Base-by-base conservation (phyloP, 2,888 invertebrate species). In the Leptarthrus brevirostris region DNA sequence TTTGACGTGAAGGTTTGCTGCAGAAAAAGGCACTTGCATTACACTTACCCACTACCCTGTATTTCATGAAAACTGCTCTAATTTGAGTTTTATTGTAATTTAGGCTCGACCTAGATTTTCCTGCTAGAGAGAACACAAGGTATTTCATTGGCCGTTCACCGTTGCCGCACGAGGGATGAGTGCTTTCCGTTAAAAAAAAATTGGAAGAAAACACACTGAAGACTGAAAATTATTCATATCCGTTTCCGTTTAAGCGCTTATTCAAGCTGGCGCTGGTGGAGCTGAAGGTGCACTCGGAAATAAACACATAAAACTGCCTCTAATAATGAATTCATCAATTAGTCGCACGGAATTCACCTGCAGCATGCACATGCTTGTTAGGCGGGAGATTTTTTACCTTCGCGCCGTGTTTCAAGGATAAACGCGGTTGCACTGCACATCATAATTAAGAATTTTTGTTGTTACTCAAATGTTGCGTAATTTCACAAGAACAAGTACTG, bases 311-410 rank as follows among this genome's bases (percentile, higher is more conserved):
- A 66, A 69, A 73, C 74, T 70, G 69, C 64, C 73, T 74, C 72
- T 73, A 66, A 73, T 78, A 77, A 77, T 77, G 73, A 77, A 76
- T 77, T 77, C 74, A 76, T 76, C 77, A 77, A 78, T 78, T 78
- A 78, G 71, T 76, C 72, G 78, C 78, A 78, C 78, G 78, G 77
- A 76, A 76, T 75, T 75, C 71, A 75, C 64, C 71, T 77, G 72
- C 53, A 73, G 61, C 76, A 52, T 64, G 56, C 73, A 74, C 36
- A 72, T 49, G 24, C 47, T 20, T 22, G 53, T 69, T 20, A 20
- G 16, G 54, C 40, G 18, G 58, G 66, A 54, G 22, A 54, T 54
- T 44, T 64, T 75, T 72, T 69, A 61, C 69, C 69, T 72, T 22
- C n/a, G 40, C 64, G 56, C 47, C 47, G 34, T 56, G 14, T 52